Evolutionary conservation across 2,797 vertebrate genomes (phyloP).

Genomic region (Chelon labrosus): DNA sequence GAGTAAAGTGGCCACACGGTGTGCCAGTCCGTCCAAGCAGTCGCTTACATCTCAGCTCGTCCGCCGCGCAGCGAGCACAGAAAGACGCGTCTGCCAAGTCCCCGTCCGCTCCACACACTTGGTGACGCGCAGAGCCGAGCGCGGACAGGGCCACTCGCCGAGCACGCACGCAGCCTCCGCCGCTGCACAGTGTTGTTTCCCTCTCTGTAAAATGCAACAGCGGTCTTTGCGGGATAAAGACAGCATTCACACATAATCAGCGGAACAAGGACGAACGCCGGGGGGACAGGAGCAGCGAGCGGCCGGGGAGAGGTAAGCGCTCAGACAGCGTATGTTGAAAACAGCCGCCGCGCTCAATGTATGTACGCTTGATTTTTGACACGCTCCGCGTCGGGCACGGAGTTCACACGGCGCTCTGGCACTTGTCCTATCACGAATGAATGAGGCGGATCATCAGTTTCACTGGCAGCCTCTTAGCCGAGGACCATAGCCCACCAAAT

Average conservation of each 20-base stretch:
- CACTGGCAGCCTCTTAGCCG: slow-evolving; percentile 53
- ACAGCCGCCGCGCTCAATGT: slow-evolving; percentile 35
- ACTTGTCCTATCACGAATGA: slow-evolving; percentile 65
- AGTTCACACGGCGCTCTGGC: slow-evolving; percentile 38
- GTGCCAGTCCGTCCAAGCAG: slow-evolving; percentile 76
- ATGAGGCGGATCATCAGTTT: slow-evolving; percentile 62
- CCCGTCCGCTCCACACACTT: slow-evolving; percentile 40
- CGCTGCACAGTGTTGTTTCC: slow-evolving; percentile 41
- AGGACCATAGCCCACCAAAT: slow-evolving; percentile 65
- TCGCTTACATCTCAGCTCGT: slow-evolving; percentile 68
- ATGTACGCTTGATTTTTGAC: slow-evolving; percentile 19
- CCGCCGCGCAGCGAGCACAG: slow-evolving; percentile 56
- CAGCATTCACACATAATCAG: slow-evolving; percentile 69
- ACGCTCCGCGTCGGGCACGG: slow-evolving; percentile 43
- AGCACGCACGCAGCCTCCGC: slow-evolving; percentile 36
- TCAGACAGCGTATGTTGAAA: slow-evolving; percentile 41
- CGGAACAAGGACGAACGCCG: slow-evolving; percentile 79
- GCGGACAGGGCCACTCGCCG: slow-evolving; percentile 51
- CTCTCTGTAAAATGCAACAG: slow-evolving; percentile 71
- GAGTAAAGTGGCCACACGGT: slow-evolving; percentile 86
- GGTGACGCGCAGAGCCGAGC: slow-evolving; percentile 59
- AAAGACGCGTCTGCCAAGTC: slow-evolving; percentile 70
- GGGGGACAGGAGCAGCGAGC: slow-evolving; percentile 70
- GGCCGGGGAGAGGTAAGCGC: slow-evolving; percentile 79
- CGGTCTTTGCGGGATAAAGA: slow-evolving; percentile 75